phyloP scores from a whole-genome alignment of 2,113 vertebrate species.

The Perca flavescens region DNA sequence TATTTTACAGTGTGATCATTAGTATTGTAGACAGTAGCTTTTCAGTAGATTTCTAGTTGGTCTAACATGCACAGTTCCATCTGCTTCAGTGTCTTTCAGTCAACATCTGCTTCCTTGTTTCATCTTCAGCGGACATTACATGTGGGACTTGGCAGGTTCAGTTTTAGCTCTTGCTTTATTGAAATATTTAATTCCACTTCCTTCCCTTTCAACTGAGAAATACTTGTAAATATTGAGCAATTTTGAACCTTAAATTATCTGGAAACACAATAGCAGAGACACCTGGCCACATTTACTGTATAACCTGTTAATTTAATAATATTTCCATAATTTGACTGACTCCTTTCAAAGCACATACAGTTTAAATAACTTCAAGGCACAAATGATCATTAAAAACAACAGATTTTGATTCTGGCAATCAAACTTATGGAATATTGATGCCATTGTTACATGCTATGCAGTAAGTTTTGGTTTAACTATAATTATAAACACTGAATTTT shows the following conservation, averaged over 20 bases:
- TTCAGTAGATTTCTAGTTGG: conserved; percentile 6
- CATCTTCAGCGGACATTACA: conserved; percentile 35
- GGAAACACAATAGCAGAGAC: neutral
- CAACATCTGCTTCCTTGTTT: conserved; percentile 45
- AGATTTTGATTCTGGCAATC: neutral
- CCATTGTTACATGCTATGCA: neutral
- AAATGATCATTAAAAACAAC: conserved; percentile 1
- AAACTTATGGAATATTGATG: neutral
- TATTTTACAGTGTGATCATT: conserved; percentile 16
- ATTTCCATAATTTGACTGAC: neutral
- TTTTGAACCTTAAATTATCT: neutral
- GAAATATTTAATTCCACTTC: conserved; percentile 15
- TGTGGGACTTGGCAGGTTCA: conserved; percentile 19
- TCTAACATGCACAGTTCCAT: conserved; percentile 16
- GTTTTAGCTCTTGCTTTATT: conserved; percentile 17
- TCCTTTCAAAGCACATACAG: conserved; percentile 1
- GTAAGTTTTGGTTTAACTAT: neutral
- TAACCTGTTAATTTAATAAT: neutral
- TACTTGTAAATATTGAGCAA: neutral
- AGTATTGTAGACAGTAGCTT: conserved; percentile 1
- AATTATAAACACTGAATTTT: conserved; percentile 6
- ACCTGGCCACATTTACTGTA: neutral
- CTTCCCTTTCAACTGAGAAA: neutral
- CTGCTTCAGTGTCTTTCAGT: conserved; percentile 20
- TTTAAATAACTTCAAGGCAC: conserved; percentile 4